Conservation (phyloP, 2,113 vertebrate genomes). For the Struthio camelus region DNA sequence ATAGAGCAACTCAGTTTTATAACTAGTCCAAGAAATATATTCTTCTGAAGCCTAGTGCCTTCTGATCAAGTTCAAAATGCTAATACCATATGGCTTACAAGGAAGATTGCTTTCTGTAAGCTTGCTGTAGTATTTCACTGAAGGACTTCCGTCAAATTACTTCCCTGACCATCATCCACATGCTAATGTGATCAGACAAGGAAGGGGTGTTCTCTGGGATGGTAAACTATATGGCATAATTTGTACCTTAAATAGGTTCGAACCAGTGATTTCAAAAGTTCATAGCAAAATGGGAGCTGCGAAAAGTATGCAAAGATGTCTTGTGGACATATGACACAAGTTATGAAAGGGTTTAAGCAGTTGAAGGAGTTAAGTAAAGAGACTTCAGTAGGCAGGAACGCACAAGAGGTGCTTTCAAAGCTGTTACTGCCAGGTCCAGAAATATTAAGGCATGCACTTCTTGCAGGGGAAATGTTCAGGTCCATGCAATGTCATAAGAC, state of each 20-base stretch:
- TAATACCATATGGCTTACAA: background rate
- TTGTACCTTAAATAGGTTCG: background rate
- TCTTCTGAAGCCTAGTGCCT: background rate
- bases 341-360: background rate
- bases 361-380: background rate
- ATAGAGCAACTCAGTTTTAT: background rate
- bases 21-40: background rate
- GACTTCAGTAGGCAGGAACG: background rate
- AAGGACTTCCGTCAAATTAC: background rate
- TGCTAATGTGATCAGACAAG: background rate
- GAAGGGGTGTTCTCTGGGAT: background rate
- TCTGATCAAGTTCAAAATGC: background rate
- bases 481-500: background rate
- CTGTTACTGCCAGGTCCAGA: background rate
- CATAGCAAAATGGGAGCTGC: background rate
- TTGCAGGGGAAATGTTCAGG: background rate
- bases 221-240: background rate
- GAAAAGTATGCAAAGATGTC: background rate
- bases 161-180: background rate
- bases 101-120: background rate
- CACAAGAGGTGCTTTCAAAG: background rate
- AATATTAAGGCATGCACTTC: background rate
- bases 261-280: background rate
- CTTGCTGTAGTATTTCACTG: background rate
- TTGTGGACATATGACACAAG: background rate